Evolutionary conservation across 1,140 invertebrate species (phyloP).

Genomic region (Camponotus vicinus): DNA sequence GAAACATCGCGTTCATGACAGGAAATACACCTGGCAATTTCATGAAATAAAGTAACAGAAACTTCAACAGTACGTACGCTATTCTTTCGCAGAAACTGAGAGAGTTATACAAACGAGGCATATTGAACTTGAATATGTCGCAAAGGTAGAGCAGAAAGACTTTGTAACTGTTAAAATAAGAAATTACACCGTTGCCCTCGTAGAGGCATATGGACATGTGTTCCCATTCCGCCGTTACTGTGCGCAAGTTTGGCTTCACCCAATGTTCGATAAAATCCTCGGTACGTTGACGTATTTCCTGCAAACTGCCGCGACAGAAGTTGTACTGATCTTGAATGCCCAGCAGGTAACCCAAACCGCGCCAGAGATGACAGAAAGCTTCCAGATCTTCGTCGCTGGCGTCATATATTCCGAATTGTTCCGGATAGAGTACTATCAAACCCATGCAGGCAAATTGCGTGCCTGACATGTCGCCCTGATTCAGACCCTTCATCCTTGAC

Average conservation of each 20-base stretch:
- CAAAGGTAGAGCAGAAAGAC: background rate
- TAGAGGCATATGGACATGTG: slow-evolving; percentile 84
- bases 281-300: slow-evolving; percentile 82
- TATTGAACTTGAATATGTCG: background rate
- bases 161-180: background rate
- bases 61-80: background rate
- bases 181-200: slow-evolving; percentile 75
- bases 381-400: slow-evolving; percentile 88
- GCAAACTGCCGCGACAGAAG: slow-evolving; percentile 85
- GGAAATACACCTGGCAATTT: background rate
- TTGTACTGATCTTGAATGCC: slow-evolving; percentile 92
- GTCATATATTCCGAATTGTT: slow-evolving; percentile 88
- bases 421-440: slow-evolving; percentile 88
- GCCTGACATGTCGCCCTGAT: slow-evolving; percentile 92
- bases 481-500: slow-evolving; percentile 83
- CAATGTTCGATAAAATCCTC: slow-evolving; percentile 80
- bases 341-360: slow-evolving; percentile 91
- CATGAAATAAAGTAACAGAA: background rate
- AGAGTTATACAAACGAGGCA: background rate
- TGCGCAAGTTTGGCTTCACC: slow-evolving; percentile 82
- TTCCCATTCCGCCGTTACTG: slow-evolving; percentile 82
- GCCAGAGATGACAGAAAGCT: slow-evolving; percentile 93
- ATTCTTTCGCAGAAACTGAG: background rate
- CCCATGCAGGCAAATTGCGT: slow-evolving; percentile 95
- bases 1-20: background rate